Conservation (phyloP, 2,797 vertebrate species). For the Pipistrellus pipistrellus region DNA sequence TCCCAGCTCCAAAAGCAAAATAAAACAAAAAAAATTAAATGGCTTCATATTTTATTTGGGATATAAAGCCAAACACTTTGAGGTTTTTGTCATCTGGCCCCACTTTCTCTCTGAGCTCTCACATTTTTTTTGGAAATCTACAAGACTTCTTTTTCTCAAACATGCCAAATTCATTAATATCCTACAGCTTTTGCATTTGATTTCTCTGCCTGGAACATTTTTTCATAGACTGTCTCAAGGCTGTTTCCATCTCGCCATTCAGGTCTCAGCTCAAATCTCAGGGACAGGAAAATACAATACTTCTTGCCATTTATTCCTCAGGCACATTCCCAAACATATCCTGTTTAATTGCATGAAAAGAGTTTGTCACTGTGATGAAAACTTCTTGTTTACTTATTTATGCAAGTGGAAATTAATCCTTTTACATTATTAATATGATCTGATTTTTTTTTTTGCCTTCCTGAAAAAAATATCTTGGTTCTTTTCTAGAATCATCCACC, state of each 20-base stretch:
- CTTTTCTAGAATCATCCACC: neutral
- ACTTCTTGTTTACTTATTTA: conserved; percentile 7
- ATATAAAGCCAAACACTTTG: neutral
- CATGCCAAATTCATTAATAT: conserved; percentile 32
- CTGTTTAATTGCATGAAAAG: neutral
- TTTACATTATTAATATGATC: neutral
- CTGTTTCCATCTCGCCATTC: neutral
- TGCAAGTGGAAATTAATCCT: conserved; percentile 1
- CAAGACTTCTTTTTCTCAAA: conserved; percentile 12
- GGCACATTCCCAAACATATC: neutral
- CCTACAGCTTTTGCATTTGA: neutral
- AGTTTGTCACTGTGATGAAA: neutral
- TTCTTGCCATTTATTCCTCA: neutral
- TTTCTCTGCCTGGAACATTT: neutral
- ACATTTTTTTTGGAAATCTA: neutral
- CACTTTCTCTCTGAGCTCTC: neutral
- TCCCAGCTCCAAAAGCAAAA: neutral
- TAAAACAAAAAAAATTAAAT: neutral
- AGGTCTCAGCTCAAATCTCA: conserved; percentile 28
- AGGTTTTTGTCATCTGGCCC: neutral
- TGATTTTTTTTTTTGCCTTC: conserved; percentile 20
- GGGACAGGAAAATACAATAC: neutral
- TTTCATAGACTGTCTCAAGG: neutral
- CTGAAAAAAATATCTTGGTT: conserved; percentile 17
- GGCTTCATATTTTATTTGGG: conserved; percentile 1